phyloP scores from a whole-genome alignment of 2,113 vertebrate species.

The Protomyctophum bolini region DNA sequence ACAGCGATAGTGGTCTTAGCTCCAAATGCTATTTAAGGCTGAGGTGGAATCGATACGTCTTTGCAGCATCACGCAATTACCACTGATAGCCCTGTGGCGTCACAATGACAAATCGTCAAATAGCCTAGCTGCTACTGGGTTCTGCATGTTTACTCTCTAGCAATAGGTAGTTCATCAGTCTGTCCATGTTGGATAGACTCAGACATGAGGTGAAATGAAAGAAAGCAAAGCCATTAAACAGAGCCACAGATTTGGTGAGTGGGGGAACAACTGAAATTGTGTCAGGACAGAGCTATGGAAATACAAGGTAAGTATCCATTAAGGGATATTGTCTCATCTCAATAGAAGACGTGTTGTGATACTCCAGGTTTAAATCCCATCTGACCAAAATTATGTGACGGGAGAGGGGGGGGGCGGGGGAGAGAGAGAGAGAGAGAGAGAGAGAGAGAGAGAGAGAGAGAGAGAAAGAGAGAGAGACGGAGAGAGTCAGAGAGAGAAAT shows the following conservation, averaged over 20 bases:
- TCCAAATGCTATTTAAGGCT: constrained; percentile 6
- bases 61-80: constrained; percentile 38
- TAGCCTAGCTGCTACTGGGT: not conserved
- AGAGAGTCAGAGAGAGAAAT: constrained; percentile 1
- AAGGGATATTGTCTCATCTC: constrained; percentile 49
- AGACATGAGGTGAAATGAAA: not conserved
- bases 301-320: constrained; percentile 59
- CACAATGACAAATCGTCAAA: constrained; percentile 16
- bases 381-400: constrained; percentile 24
- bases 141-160: not conserved
- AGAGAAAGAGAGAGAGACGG: not conserved
- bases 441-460: not conserved
- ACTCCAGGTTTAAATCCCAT: constrained; percentile 15
- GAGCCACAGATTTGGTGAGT: not conserved
- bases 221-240: not conserved
- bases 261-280: not conserved
- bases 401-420: not conserved
- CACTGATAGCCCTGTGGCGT: constrained; percentile 19
- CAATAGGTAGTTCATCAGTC: not conserved
- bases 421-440: not conserved
- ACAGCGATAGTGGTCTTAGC: not conserved
- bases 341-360: constrained; percentile 33
- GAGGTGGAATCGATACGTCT: constrained; percentile 23
- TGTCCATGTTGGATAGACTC: not conserved
- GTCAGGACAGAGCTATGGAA: not conserved